These are phyloP conservation scores for Mormyrops boulengeri DNA, from an alignment of 2,797 vertebrate genomes.

Conservation along the genomic window DNA sequence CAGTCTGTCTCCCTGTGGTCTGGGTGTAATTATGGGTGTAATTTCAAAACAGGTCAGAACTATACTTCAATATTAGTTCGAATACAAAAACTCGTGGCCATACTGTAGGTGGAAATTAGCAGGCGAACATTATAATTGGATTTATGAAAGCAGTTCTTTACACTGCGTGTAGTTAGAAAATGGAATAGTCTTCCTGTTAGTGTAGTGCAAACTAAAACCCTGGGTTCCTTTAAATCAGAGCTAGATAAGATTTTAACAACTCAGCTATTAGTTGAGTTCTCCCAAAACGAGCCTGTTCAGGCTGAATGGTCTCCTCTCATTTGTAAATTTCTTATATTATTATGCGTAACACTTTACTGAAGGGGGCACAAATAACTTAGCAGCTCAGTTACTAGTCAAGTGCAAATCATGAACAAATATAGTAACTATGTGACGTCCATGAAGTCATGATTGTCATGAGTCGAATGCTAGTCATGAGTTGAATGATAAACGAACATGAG, in stretches of 20 bases:
- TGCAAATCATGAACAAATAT: neutral
- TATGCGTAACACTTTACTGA: neutral
- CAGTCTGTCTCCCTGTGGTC: neutral
- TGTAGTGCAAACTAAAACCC: neutral
- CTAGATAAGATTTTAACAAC: neutral
- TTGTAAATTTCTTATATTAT: neutral
- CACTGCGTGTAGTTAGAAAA: neutral
- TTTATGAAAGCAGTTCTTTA: neutral
- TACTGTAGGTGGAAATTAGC: neutral
- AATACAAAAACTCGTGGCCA: neutral
- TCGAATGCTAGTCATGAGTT: too few relatives aligned
- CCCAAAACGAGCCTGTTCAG: neutral
- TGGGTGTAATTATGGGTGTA: neutral
- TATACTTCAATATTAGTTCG: neutral
- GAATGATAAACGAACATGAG: neutral
- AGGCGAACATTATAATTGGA: neutral
- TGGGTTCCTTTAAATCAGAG: neutral
- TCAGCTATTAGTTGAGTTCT: neutral
- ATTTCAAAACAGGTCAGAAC: neutral
- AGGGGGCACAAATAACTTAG: neutral
- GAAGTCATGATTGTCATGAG: neutral
- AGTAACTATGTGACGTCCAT: neutral
- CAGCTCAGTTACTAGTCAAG: neutral
- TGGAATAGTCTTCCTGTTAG: neutral
- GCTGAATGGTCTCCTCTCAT: neutral